Evolutionary conservation across 2,888 invertebrate species (phyloP).

Genomic region (Cetonia aurata): DNA sequence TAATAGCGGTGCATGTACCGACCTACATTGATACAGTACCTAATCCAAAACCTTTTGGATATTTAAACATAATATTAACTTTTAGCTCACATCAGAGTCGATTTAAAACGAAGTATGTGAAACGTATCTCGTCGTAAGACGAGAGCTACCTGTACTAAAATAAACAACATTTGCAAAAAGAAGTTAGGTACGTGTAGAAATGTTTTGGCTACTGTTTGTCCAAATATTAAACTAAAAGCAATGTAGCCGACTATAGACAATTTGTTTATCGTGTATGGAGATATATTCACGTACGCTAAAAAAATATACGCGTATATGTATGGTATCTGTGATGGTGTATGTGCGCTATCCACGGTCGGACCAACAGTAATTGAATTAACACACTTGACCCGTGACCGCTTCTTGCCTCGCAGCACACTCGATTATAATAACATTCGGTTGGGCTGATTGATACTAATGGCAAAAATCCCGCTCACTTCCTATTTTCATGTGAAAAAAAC

Average conservation of each 20-base stretch:
- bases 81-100: too few species aligned
- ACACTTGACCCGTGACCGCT: conserved; percentile 49
- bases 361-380: conserved; percentile 50
- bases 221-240: conserved; percentile 25
- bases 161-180: too few species aligned
- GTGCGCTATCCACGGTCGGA: conserved; percentile 24
- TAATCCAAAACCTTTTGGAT: too few species aligned
- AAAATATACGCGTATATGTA: conserved; percentile 14
- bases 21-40: too few species aligned
- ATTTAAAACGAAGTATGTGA: too few species aligned
- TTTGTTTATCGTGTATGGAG: conserved; percentile 19
- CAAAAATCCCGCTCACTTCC: conserved; percentile 41
- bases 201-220: conserved; percentile 14
- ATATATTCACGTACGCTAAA: conserved; percentile 16
- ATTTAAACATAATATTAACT: too few species aligned
- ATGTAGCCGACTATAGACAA: conserved; percentile 31
- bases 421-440: conserved; percentile 46
- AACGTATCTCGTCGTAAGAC: too few species aligned
- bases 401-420: conserved; percentile 44
- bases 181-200: not conserved
- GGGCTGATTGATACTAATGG: conserved; percentile 45
- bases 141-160: too few species aligned
- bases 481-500: conserved; percentile 42
- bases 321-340: conserved; percentile 2
- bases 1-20: too few species aligned